phyloP scores from a whole-genome alignment of 2,888 invertebrate genomes.

The Colletes collaris region DNA sequence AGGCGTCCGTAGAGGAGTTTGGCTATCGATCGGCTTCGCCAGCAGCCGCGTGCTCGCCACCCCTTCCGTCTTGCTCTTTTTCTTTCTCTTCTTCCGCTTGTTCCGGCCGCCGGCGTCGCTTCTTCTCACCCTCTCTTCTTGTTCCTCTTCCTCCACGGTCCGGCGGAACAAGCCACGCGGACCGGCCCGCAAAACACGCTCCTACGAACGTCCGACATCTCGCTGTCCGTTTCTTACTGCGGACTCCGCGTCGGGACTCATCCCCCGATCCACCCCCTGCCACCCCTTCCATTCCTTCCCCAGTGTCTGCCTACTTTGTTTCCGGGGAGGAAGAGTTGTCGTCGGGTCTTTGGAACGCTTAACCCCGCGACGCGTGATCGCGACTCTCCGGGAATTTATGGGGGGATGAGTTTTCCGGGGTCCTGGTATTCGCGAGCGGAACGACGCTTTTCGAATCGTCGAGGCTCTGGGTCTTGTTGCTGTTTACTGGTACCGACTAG shows the following conservation, averaged over 20 bases:
- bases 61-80: constrained; percentile 61
- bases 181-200: constrained; percentile 49
- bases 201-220: constrained; percentile 32
- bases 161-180: constrained; percentile 48
- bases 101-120: constrained; percentile 50
- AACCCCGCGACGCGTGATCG: background rate
- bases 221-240: constrained; percentile 41
- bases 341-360: constrained; percentile 32
- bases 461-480: background rate
- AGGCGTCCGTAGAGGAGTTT: constrained; percentile 80
- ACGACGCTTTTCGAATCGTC: no score
- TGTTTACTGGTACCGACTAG: no score
- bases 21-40: constrained; percentile 80
- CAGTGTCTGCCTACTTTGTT: constrained; percentile 9
- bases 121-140: constrained; percentile 52
- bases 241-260: background rate
- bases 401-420: background rate
- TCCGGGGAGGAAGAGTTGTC: background rate
- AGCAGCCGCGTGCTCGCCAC: constrained; percentile 75
- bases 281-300: background rate
- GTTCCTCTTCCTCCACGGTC: constrained; percentile 52
- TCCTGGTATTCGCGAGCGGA: background rate
- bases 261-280: background rate
- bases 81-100: constrained; percentile 60
- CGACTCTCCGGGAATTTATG: constrained; percentile 4